Evolutionary conservation across 2,888 invertebrate species (phyloP).

Genomic region (Idaea biselata): DNA sequence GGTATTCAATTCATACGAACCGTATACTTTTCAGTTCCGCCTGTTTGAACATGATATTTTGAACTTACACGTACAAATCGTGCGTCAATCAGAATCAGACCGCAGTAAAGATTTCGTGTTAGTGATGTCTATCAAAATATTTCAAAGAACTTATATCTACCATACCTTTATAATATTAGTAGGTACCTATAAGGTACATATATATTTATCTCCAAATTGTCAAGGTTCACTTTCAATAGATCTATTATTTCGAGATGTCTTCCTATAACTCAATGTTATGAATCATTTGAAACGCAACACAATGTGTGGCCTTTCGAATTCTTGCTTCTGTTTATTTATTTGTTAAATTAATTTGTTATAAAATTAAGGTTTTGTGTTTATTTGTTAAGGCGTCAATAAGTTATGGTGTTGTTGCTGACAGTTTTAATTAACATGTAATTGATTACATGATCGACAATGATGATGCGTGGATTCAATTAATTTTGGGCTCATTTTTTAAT

Average conservation of each 20-base stretch:
- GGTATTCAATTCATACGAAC: background rate
- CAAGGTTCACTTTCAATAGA: slow-evolving; percentile 31
- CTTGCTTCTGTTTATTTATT: slow-evolving; percentile 42
- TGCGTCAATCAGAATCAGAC: slow-evolving; percentile 9
- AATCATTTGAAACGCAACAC: slow-evolving; percentile 49
- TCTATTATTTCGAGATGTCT: slow-evolving; percentile 23
- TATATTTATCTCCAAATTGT: slow-evolving; percentile 6
- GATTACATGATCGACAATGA: background rate
- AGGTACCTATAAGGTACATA: background rate
- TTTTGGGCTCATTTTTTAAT: too few relatives aligned
- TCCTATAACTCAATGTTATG: slow-evolving; percentile 48
- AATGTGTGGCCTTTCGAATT: slow-evolving; percentile 57
- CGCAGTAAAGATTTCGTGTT: slow-evolving; percentile 16
- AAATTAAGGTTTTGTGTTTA: slow-evolving; percentile 25
- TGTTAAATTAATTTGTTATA: slow-evolving; percentile 49
- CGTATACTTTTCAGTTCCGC: background rate
- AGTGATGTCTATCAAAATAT: slow-evolving; percentile 21
- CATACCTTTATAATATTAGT: slow-evolving; percentile 3
- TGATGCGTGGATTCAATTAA: too few relatives aligned
- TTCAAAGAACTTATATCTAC: slow-evolving; percentile 22
- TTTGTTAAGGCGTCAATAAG: slow-evolving; percentile 19
- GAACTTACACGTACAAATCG: background rate
- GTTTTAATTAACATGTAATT: background rate
- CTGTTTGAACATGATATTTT: slow-evolving; percentile 3
- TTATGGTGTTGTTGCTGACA: background rate